These are phyloP conservation scores for Conops quadrifasciatus DNA, from an alignment of 2,888 invertebrate genomes.

Conservation along the genomic window DNA sequence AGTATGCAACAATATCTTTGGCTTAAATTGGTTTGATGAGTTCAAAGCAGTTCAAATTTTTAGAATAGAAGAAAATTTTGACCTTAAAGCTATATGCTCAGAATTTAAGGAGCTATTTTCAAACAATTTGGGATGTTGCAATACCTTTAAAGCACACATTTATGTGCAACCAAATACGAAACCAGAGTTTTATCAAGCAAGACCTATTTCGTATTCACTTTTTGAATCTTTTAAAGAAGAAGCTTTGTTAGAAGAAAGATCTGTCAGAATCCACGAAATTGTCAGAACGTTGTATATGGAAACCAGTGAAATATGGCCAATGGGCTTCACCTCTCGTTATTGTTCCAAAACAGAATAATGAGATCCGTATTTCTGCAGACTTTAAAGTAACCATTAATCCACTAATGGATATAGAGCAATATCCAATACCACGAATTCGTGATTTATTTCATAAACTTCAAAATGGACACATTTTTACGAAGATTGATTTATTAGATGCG, in stretches of 20 bases:
- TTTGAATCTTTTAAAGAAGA: too few relatives aligned
- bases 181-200: background rate
- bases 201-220: too few relatives aligned
- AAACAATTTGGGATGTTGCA: background rate
- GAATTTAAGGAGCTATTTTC: too few relatives aligned
- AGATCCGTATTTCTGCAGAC: too few relatives aligned
- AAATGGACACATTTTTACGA: slow-evolving; percentile 44
- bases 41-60: slow-evolving; percentile 1
- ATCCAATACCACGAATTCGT: slow-evolving; percentile 48
- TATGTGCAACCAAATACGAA: background rate
- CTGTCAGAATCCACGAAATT: too few relatives aligned
- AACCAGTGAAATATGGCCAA: too few relatives aligned
- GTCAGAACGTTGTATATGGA: too few relatives aligned
- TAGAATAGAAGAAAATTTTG: background rate
- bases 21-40: slow-evolving; percentile 20
- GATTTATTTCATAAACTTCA: slow-evolving; percentile 46
- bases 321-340: too few relatives aligned
- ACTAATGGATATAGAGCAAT: slow-evolving; percentile 45
- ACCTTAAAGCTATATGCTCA: too few relatives aligned
- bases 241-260: too few relatives aligned
- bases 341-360: too few relatives aligned
- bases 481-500: slow-evolving; percentile 52
- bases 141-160: background rate
- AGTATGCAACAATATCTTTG: slow-evolving; percentile 18
- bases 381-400: too few relatives aligned